Conservation (phyloP, 2,113 vertebrate genomes). For the Ceyx margarethae region DNA sequence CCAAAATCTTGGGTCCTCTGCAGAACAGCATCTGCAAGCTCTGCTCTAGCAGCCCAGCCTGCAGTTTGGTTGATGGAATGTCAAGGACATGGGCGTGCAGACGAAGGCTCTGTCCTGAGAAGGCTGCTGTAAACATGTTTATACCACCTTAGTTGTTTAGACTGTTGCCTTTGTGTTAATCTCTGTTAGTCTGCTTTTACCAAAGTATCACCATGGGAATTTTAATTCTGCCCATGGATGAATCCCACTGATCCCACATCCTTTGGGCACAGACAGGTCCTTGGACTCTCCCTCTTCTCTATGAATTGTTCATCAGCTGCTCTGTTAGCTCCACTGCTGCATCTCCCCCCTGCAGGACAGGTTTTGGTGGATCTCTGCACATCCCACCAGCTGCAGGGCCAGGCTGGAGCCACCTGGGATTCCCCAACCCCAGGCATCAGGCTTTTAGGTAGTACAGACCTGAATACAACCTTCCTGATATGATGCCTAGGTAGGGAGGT, state of each 20-base stretch:
- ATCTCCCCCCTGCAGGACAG: not conserved
- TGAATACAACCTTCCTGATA: not conserved
- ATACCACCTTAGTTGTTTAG: not conserved
- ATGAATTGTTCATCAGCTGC: not conserved
- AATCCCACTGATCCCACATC: not conserved
- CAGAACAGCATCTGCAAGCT: rapidly evolving
- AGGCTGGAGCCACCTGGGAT: not conserved
- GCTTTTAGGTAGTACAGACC: not conserved
- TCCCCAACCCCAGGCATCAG: not conserved
- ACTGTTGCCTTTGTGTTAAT: not conserved
- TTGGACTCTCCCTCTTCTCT: not conserved
- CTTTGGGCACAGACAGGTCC: not conserved
- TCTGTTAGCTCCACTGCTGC: not conserved
- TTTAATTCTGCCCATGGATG: not conserved
- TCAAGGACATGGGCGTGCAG: not conserved
- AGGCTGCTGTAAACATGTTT: not conserved
- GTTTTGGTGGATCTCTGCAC: not conserved
- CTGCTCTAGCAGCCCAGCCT: not conserved
- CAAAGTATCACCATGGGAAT: not conserved
- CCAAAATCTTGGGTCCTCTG: rapidly evolving
- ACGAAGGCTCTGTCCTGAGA: not conserved
- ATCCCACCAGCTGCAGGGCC: not conserved
- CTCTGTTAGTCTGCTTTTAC: not conserved
- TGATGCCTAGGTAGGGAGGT: not conserved
- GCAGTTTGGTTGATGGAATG: not conserved